Evolutionary conservation across 2,113 vertebrate genomes (phyloP).

Genomic region (Siniperca chuatsi): DNA sequence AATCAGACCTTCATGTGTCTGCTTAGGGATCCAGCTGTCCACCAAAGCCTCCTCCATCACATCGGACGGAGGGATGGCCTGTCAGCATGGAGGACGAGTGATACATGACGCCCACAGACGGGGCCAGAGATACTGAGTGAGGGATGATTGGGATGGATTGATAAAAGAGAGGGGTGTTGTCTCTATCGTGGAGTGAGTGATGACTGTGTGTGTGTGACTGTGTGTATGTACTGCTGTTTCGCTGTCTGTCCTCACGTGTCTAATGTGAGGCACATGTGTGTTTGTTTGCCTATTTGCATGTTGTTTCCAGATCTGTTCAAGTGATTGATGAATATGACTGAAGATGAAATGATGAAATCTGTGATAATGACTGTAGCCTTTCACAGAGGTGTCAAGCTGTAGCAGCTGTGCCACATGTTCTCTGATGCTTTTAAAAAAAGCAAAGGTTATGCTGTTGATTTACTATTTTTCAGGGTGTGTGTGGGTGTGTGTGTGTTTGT

Average conservation of each 20-base stretch:
- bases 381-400: background rate
- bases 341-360: slow-evolving; percentile 35
- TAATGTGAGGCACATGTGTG: too few species aligned
- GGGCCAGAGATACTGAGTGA: slow-evolving; percentile 56
- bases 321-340: slow-evolving; percentile 71
- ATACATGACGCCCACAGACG: slow-evolving; percentile 59
- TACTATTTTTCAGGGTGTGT: background rate
- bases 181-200: slow-evolving; percentile 60
- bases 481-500: background rate
- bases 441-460: slow-evolving; percentile 2
- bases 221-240: slow-evolving; percentile 13
- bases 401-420: background rate
- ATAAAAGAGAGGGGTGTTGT: slow-evolving; percentile 77
- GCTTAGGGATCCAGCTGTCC: slow-evolving; percentile 60
- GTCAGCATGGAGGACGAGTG: slow-evolving; percentile 68
- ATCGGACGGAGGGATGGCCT: slow-evolving; percentile 52
- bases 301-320: slow-evolving; percentile 19
- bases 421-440: background rate
- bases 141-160: slow-evolving; percentile 66
- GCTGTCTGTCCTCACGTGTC: background rate
- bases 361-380: slow-evolving; percentile 31
- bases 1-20: slow-evolving; percentile 69
- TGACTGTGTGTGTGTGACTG: slow-evolving; percentile 31
- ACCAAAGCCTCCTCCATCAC: slow-evolving; percentile 72
- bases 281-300: slow-evolving; percentile 26